A percentile compares a stretch with the other conserved stretches of the same genome.
phyloP scores from a whole-genome alignment of 2,888 invertebrate genomes.

The Torymus aiolomorphi region DNA sequence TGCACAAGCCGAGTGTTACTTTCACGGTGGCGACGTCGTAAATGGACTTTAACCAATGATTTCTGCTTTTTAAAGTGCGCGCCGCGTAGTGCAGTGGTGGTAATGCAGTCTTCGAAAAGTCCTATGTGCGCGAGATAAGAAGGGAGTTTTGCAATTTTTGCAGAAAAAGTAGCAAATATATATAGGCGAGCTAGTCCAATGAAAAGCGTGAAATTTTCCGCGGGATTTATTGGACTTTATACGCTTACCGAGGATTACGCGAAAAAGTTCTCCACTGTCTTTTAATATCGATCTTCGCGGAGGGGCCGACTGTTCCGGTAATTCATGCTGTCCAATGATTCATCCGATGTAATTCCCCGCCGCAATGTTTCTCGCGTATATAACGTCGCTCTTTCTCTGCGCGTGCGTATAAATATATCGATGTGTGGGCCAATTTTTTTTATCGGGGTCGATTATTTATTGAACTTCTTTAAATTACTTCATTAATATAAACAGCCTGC shows the following conservation, averaged over 20 bases:
- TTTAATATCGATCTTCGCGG: slow-evolving; percentile 47
- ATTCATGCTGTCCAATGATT: slow-evolving; percentile 54
- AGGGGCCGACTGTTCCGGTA: slow-evolving; percentile 47
- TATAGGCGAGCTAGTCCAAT: background rate
- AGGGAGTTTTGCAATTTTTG: slow-evolving; percentile 40
- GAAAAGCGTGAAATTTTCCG: slow-evolving; percentile 41
- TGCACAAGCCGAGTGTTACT: slow-evolving; percentile 1
- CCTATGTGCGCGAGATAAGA: slow-evolving; percentile 1
- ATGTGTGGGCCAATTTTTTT: slow-evolving; percentile 16
- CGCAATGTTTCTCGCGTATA: background rate
- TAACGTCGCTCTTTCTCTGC: background rate
- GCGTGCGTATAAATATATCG: background rate
- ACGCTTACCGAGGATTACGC: slow-evolving; percentile 25
- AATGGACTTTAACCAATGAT: too few species aligned
- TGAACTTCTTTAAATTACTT: slow-evolving; percentile 24
- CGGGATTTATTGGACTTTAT: slow-evolving; percentile 43
- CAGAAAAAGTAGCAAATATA: slow-evolving; percentile 26
- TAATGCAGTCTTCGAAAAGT: slow-evolving; percentile 34
- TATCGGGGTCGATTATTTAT: slow-evolving; percentile 23
- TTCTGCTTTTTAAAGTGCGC: background rate
- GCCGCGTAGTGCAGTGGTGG: too few species aligned
- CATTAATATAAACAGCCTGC: slow-evolving; percentile 28
- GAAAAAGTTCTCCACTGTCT: slow-evolving; percentile 14
- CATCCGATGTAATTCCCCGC: slow-evolving; percentile 33
- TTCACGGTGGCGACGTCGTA: background rate